phyloP scores from a whole-genome alignment of 2,888 invertebrate genomes.

The Yponomeuta malinellus region DNA sequence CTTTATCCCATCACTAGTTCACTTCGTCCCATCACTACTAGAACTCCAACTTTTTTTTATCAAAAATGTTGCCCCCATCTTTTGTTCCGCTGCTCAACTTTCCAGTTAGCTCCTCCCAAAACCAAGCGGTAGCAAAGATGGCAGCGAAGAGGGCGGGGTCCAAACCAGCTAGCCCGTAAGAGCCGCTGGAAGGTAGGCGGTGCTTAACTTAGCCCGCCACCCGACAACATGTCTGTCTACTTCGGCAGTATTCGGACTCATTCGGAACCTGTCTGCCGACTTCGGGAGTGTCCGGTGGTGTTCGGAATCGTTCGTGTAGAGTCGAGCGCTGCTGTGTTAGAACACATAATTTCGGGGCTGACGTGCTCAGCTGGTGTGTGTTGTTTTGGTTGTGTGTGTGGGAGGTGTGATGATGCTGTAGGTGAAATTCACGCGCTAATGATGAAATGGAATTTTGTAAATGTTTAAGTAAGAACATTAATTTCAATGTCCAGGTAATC shows the following conservation, averaged over 20 bases:
- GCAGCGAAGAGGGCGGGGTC: conserved; percentile 46
- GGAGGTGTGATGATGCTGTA: background rate
- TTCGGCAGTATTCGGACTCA: background rate
- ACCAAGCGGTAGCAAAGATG: conserved; percentile 48
- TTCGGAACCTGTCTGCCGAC: background rate
- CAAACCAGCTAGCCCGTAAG: conserved; percentile 35
- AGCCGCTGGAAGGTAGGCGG: conserved; percentile 40
- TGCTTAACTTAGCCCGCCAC: conserved; percentile 35
- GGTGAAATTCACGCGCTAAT: too few species aligned
- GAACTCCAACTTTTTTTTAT: background rate
- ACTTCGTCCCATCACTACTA: background rate
- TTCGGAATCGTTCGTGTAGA: background rate
- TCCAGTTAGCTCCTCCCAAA: conserved; percentile 39
- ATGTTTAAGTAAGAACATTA: too few species aligned
- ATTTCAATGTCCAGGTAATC: too few species aligned
- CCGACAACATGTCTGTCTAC: background rate
- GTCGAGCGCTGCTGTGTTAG: background rate
- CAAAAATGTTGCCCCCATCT: background rate
- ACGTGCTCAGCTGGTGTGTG: background rate
- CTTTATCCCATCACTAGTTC: background rate
- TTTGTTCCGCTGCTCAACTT: background rate
- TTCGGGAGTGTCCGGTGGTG: background rate
- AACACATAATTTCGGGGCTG: background rate
- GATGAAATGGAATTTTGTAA: too few species aligned
- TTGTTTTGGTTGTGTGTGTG: background rate